Percentiles rank a stretch among this genome's conserved stretches.
phyloP scores from a whole-genome alignment of 2,888 invertebrate genomes.

The Himalopsyche tibetana region DNA sequence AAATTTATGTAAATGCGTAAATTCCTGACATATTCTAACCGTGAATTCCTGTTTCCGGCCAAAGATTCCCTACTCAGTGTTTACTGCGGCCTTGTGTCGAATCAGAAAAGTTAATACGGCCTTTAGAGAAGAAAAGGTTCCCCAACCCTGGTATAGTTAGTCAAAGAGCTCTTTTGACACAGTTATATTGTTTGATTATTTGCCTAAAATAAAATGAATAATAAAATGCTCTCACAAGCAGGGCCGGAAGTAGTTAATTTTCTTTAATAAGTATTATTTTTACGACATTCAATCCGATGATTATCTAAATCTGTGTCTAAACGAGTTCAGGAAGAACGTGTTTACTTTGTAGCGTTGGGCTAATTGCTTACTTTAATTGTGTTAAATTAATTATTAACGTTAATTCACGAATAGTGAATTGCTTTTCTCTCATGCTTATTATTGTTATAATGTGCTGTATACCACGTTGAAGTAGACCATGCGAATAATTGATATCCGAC shows the following conservation, averaged over 20 bases:
- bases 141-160: too few species aligned
- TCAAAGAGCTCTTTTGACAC: background rate
- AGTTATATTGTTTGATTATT: background rate
- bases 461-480: background rate
- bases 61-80: too few species aligned
- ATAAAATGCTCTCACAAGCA: background rate
- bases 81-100: too few species aligned
- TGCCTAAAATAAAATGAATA: background rate
- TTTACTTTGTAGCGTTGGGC: background rate
- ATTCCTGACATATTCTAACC: too few species aligned
- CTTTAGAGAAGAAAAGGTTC: too few species aligned
- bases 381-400: background rate
- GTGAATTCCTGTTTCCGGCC: too few species aligned
- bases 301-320: background rate
- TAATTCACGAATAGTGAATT: background rate
- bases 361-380: constrained; percentile 8
- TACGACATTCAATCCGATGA: background rate
- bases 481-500: background rate
- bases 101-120: too few species aligned
- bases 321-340: background rate
- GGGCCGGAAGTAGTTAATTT: background rate
- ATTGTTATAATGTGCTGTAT: background rate
- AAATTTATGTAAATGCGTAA: too few species aligned
- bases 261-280: background rate
- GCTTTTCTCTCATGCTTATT: background rate